Percentiles rank a stretch among this genome's conserved stretches.
Conservation (phyloP, 1,140 invertebrate species). For the Drosophila kepulauana region DNA sequence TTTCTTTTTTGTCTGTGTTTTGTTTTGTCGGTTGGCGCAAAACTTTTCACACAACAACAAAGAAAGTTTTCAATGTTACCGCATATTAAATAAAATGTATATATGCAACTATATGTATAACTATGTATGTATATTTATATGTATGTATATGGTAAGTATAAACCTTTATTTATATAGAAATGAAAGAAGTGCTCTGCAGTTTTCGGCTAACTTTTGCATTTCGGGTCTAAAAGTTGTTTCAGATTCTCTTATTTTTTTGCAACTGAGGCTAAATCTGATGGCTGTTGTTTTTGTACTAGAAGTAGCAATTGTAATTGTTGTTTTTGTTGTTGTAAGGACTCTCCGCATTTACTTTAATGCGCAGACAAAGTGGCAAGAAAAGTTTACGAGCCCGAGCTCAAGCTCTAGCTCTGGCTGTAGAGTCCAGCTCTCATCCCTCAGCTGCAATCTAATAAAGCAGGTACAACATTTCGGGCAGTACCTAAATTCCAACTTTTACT, state of each 20-base stretch:
- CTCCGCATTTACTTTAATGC: constrained; percentile 76
- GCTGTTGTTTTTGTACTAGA: constrained; percentile 17
- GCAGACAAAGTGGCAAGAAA: constrained; percentile 67
- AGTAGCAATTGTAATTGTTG: constrained; percentile 23
- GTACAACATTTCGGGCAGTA: constrained; percentile 55
- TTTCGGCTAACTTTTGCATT: constrained; percentile 54
- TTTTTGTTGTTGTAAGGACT: constrained; percentile 38
- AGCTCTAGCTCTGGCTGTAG: neutral
- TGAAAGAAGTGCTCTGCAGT: constrained; percentile 59
- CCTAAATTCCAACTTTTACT: constrained; percentile 78
- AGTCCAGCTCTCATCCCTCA: constrained; percentile 27
- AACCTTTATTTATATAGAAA: constrained; percentile 45
- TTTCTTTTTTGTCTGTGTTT: constrained; percentile 29
- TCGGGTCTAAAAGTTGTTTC: constrained; percentile 59
- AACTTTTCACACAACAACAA: constrained; percentile 58
- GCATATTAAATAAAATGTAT: constrained; percentile 74
- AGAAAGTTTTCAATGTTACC: constrained; percentile 75
- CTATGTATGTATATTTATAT: constrained; percentile 14
- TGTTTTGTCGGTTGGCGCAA: constrained; percentile 43
- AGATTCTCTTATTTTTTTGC: constrained; percentile 49
- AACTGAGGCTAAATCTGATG: constrained; percentile 47
- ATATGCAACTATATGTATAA: neutral
- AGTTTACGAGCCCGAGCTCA: constrained; percentile 64
- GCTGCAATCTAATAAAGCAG: constrained; percentile 76
- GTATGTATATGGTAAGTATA: constrained; percentile 6